phyloP scores from a whole-genome alignment of 2,113 vertebrate species.

The Lethenteron reissneri region DNA sequence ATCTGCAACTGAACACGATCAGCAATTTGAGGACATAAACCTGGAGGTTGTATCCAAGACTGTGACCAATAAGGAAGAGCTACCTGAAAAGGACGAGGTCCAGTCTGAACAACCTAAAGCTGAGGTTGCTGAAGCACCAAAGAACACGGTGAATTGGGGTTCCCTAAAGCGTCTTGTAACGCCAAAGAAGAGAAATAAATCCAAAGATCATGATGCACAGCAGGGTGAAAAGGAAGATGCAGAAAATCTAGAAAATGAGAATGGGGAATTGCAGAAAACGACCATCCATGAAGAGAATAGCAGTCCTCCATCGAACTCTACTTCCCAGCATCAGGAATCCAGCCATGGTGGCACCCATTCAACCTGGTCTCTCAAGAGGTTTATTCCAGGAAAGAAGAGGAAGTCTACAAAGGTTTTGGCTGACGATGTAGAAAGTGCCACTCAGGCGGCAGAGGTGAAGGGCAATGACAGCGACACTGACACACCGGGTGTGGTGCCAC shows the following conservation, averaged over 20 bases:
- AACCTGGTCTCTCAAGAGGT: neutral
- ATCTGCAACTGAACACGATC: slow-evolving; percentile 1
- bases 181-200: neutral
- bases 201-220: neutral
- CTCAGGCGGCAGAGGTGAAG: neutral
- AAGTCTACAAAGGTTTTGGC: neutral
- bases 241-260: neutral
- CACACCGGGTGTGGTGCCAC: slow-evolving; percentile 3
- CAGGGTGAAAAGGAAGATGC: neutral
- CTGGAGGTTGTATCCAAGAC: neutral
- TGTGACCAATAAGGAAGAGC: neutral
- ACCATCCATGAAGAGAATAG: neutral
- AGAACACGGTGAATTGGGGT: neutral
- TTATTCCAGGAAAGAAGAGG: slow-evolving; percentile 1
- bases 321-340: neutral
- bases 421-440: neutral
- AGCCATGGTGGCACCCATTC: neutral
- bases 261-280: neutral
- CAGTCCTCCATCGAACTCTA: neutral
- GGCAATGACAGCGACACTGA: neutral
- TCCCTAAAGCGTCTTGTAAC: slow-evolving; percentile 2
- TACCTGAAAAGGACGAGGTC: too few species aligned
- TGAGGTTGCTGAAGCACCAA: neutral
- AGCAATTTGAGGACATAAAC: neutral
- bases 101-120: neutral